phyloP scores from a whole-genome alignment of 2,113 vertebrate species.

The Boleophthalmus pectinirostris region DNA sequence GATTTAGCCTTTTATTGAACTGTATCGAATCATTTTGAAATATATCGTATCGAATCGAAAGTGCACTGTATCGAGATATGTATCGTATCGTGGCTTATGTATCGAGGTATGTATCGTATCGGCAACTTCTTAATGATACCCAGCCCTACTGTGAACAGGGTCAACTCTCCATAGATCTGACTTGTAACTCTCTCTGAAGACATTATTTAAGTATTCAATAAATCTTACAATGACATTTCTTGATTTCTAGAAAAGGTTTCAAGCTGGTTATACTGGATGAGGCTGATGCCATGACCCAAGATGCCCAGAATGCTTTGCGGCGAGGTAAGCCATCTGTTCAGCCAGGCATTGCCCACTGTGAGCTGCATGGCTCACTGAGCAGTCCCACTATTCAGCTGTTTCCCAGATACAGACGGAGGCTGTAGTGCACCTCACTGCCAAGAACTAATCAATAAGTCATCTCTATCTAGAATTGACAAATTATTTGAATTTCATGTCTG shows the following conservation, averaged over 20 bases:
- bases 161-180: too few relatives aligned
- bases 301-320: slow-evolving; percentile 95
- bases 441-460: background rate
- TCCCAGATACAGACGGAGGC: slow-evolving; percentile 23
- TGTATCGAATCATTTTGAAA: too few relatives aligned
- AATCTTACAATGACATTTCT: background rate
- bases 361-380: slow-evolving; percentile 61
- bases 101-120: too few relatives aligned
- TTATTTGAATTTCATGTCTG: background rate
- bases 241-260: slow-evolving; percentile 87
- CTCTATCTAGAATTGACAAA: background rate
- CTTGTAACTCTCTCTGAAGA: background rate
- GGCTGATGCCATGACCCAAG: slow-evolving; percentile 97
- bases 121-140: too few relatives aligned
- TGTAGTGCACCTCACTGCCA: slow-evolving; percentile 11
- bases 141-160: too few relatives aligned
- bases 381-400: slow-evolving; percentile 38
- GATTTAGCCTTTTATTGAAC: too few relatives aligned
- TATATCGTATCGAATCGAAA: too few relatives aligned
- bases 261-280: slow-evolving; percentile 98
- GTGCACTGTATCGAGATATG: too few relatives aligned
- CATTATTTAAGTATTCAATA: background rate
- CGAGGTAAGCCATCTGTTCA: slow-evolving; percentile 87
- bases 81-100: too few relatives aligned
- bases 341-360: slow-evolving; percentile 61